phyloP scores from a whole-genome alignment of 2,888 invertebrate species.

The Trisateles emortualis region DNA sequence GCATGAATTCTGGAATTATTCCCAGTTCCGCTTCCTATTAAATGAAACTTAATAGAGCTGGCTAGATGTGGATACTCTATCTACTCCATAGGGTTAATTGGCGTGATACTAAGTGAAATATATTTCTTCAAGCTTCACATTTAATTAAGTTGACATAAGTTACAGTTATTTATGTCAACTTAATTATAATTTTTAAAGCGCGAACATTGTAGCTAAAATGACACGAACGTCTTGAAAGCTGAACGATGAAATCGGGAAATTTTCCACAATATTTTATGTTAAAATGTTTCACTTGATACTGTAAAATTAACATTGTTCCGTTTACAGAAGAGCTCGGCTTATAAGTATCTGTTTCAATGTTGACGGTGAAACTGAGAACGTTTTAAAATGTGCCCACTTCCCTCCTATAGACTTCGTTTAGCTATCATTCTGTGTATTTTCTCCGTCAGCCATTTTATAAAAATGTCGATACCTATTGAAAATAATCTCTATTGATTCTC shows the following conservation, averaged over 20 bases:
- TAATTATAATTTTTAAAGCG: constrained; percentile 1
- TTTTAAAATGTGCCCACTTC: constrained; percentile 6
- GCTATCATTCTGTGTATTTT: constrained; percentile 2
- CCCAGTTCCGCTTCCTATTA: no score
- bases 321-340: constrained; percentile 35
- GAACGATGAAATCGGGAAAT: constrained; percentile 1
- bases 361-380: constrained; percentile 20
- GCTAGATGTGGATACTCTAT: no score
- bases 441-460: constrained; percentile 1
- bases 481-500: not conserved
- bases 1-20: no score
- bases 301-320: constrained; percentile 22
- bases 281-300: constrained; percentile 18
- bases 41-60: no score
- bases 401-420: not conserved
- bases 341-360: constrained; percentile 25
- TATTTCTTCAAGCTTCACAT: no score
- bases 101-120: no score
- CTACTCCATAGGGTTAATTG: no score
- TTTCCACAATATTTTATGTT: constrained; percentile 15
- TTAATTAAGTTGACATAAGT: no score
- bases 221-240: not conserved
- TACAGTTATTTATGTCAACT: not conserved
- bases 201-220: not conserved
- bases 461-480: constrained; percentile 4